Percentiles rank a stretch among this genome's conserved stretches.
phyloP scores from a whole-genome alignment of 1,140 invertebrate species.

The Pogonomyrmex californicus region DNA sequence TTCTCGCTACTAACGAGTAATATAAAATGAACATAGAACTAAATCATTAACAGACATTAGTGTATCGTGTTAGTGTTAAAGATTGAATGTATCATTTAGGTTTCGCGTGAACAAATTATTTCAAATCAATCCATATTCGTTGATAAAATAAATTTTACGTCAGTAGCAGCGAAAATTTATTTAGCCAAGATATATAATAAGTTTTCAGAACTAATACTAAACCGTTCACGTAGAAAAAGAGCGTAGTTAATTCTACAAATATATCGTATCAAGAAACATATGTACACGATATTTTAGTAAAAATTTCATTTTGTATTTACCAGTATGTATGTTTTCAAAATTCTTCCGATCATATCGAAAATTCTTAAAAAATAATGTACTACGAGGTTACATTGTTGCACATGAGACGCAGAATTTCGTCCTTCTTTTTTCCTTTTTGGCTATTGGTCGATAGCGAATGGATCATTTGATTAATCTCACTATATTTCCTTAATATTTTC shows the following conservation, averaged over 20 bases:
- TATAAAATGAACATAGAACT: slow-evolving; percentile 18
- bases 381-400: slow-evolving; percentile 44
- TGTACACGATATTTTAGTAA: slow-evolving; percentile 56
- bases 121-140: slow-evolving; percentile 9
- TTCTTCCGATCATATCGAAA: slow-evolving; percentile 46
- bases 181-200: slow-evolving; percentile 52
- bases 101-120: background rate
- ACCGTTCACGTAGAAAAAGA: slow-evolving; percentile 44
- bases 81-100: background rate
- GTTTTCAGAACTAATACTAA: slow-evolving; percentile 4
- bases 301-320: slow-evolving; percentile 52
- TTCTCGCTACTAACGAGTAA: slow-evolving; percentile 17
- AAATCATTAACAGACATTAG: background rate
- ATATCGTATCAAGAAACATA: slow-evolving; percentile 53
- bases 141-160: background rate
- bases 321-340: slow-evolving; percentile 37
- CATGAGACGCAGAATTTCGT: slow-evolving; percentile 9
- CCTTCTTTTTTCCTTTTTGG: background rate
- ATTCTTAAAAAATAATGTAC: slow-evolving; percentile 58
- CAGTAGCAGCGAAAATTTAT: slow-evolving; percentile 38
- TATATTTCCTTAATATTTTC: slow-evolving; percentile 15
- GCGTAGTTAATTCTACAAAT: slow-evolving; percentile 37
- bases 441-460: slow-evolving; percentile 31
- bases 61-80: background rate
- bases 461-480: slow-evolving; percentile 57